phyloP scores from a whole-genome alignment of 2,113 vertebrate genomes.

The Gadus macrocephalus region DNA sequence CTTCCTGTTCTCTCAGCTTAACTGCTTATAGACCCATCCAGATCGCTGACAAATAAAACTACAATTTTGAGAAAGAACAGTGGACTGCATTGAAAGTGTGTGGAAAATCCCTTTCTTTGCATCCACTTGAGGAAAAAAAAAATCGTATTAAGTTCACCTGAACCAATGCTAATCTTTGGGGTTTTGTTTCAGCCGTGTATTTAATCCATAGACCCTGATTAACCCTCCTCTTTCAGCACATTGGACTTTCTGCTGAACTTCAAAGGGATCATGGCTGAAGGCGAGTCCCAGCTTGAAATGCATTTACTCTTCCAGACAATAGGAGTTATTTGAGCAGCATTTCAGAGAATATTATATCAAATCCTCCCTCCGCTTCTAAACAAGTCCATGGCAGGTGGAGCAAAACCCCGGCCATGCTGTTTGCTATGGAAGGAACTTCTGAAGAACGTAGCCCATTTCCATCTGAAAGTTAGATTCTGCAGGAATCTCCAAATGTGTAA shows the following conservation, averaged over 20 bases:
- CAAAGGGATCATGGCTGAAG: neutral
- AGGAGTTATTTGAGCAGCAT: conserved; percentile 21
- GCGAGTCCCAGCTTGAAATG: neutral
- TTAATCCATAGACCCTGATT: neutral
- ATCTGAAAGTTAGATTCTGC: conserved; percentile 15
- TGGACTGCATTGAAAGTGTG: neutral
- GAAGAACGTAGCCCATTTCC: neutral
- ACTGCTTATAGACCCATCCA: neutral
- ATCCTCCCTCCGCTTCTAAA: neutral
- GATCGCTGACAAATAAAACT: neutral
- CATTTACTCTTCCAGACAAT: conserved; percentile 9
- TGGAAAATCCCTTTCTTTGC: neutral
- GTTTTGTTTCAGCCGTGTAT: neutral
- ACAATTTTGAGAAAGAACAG: neutral
- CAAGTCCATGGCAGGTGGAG: neutral
- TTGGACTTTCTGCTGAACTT: neutral
- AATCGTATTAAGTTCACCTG: too few species aligned
- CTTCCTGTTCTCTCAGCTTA: conserved; percentile 8
- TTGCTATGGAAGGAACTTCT: conserved; percentile 7
- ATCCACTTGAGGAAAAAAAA: too few species aligned
- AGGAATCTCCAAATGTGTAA: conserved; percentile 1
- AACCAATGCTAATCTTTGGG: neutral
- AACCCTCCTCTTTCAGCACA: neutral
- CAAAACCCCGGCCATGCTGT: neutral
- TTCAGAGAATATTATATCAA: conserved; percentile 20